Evolutionary conservation across 2,888 invertebrate genomes (phyloP).

Genomic region (Eurytoma adleriae): DNA sequence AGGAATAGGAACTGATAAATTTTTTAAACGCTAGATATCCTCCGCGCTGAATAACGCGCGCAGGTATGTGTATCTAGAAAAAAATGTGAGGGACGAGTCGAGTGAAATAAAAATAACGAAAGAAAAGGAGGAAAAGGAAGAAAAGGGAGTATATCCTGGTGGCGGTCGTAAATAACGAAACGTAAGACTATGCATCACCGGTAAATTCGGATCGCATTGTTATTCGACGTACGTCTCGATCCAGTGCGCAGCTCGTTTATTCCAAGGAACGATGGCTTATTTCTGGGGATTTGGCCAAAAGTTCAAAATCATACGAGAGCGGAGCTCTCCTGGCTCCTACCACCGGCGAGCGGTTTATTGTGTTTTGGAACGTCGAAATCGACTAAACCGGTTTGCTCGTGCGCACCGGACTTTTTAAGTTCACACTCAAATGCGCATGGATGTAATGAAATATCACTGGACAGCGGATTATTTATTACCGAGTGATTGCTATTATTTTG

Average conservation of each 20-base stretch:
- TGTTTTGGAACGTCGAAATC: conserved; percentile 46
- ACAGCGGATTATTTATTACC: conserved; percentile 51
- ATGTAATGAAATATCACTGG: conserved; percentile 49
- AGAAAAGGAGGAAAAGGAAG: conserved; percentile 31
- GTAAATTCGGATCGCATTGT: conserved; percentile 70
- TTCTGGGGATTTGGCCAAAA: conserved; percentile 51
- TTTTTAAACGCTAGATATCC: conserved; percentile 8
- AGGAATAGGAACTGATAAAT: conserved; percentile 9
- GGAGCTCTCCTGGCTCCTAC: background rate
- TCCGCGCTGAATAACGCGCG: conserved; percentile 4
- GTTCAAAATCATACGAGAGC: conserved; percentile 45
- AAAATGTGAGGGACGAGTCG: conserved; percentile 11
- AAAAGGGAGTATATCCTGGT: conserved; percentile 60
- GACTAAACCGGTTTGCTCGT: conserved; percentile 50
- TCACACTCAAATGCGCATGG: conserved; percentile 45
- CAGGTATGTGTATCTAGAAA: background rate
- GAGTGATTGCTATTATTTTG: conserved; percentile 53
- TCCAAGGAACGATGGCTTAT: conserved; percentile 52
- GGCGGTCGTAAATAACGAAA: conserved; percentile 69
- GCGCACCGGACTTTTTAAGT: conserved; percentile 42
- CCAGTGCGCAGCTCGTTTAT: conserved; percentile 46
- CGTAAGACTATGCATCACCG: conserved; percentile 71
- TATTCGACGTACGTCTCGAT: conserved; percentile 67
- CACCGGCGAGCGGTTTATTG: background rate
- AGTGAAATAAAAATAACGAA: conserved; percentile 16